Evolutionary conservation across 1,140 invertebrate species (phyloP).

Genomic region (Spodoptera frugiperda): DNA sequence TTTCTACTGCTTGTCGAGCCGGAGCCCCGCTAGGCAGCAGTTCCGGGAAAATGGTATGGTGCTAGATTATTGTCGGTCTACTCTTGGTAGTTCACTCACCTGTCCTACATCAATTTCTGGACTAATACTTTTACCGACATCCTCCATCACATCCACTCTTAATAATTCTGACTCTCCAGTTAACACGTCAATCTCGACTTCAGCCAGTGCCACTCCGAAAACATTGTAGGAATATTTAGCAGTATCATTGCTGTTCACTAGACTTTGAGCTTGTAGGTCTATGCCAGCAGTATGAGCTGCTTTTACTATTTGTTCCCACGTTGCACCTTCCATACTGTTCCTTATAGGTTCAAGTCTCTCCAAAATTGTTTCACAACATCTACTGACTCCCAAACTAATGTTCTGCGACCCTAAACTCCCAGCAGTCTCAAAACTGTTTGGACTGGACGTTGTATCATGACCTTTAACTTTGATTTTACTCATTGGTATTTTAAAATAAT

Average conservation of each 20-base stretch:
- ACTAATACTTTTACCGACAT: constrained; percentile 91
- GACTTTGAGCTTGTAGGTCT: constrained; percentile 81
- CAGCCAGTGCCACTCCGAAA: constrained; percentile 87
- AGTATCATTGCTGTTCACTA: constrained; percentile 59
- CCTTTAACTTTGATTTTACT: constrained; percentile 89
- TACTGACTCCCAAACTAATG: constrained; percentile 50
- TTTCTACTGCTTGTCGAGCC: too few species aligned
- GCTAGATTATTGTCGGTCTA: too few species aligned
- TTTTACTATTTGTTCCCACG: constrained; percentile 88
- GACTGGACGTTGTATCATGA: constrained; percentile 85
- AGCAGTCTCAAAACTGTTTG: constrained; percentile 87
- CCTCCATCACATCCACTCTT: constrained; percentile 91
- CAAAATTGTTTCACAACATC: constrained; percentile 75
- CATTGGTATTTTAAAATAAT: constrained; percentile 89
- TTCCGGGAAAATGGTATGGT: too few species aligned
- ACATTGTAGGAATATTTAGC: constrained; percentile 83
- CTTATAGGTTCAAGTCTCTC: constrained; percentile 87
- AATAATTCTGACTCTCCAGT: constrained; percentile 89
- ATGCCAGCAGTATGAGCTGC: constrained; percentile 85
- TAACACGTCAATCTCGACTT: constrained; percentile 90
- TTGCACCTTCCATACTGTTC: constrained; percentile 81
- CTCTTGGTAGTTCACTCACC: too few species aligned
- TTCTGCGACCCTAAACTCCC: constrained; percentile 82
- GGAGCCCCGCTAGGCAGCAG: too few species aligned
- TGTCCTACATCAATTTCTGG: constrained; percentile 94